Conservation (phyloP, 2,797 vertebrate genomes). For the Etheostoma nigrum region DNA sequence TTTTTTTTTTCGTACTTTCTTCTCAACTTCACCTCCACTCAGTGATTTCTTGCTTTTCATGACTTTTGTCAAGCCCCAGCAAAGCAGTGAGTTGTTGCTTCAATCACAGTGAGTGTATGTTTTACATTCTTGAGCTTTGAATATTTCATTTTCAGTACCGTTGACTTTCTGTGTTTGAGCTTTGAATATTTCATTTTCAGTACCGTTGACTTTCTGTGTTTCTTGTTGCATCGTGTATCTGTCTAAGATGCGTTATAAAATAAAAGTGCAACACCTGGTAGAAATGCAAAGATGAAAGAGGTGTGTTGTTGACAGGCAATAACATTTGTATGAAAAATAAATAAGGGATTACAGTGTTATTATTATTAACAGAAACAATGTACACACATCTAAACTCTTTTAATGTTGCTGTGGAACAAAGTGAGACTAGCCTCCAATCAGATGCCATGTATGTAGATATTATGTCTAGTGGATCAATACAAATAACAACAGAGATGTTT, state of each 20-base stretch:
- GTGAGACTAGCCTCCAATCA: no score
- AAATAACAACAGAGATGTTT: no score
- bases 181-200: no score
- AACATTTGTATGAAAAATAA: neutral
- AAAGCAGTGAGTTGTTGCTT: slow-evolving; percentile 51
- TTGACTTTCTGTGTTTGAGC: neutral
- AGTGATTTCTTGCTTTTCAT: slow-evolving; percentile 36
- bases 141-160: slow-evolving; percentile 11
- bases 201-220: no score
- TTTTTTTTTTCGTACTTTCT: neutral
- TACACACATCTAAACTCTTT: no score
- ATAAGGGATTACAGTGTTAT: no score
- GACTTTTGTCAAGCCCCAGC: slow-evolving; percentile 25
- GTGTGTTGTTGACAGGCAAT: neutral
- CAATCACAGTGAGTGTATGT: slow-evolving; percentile 29
- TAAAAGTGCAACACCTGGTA: neutral
- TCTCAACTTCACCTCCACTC: slow-evolving; percentile 19
- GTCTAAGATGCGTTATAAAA: slow-evolving; percentile 1
- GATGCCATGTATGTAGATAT: no score
- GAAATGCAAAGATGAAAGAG: no score
- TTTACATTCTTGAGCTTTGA: neutral
- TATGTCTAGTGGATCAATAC: no score
- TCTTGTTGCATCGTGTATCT: neutral
- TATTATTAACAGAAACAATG: no score
- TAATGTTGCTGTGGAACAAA: no score